Evolutionary conservation across 2,113 vertebrate species (phyloP).

Genomic region (Azemiops feae): DNA sequence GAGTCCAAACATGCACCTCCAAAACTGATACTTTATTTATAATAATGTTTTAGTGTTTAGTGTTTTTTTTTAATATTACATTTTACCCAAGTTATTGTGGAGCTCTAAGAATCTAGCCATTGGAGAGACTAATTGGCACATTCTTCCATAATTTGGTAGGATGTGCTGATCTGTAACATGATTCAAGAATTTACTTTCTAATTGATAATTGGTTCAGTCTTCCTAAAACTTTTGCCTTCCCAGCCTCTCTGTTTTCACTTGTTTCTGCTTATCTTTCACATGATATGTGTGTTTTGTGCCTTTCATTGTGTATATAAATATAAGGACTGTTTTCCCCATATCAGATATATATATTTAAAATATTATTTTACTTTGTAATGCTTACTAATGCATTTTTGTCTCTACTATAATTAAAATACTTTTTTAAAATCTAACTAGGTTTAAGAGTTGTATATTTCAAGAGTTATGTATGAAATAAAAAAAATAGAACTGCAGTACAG

Average conservation of each 20-base stretch:
- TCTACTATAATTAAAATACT: neutral
- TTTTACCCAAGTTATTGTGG: neutral
- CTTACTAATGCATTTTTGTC: conserved; percentile 41
- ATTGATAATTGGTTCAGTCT: conserved; percentile 45
- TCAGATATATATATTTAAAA: conserved; percentile 14
- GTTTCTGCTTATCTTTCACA: conserved; percentile 33
- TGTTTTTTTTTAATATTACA: neutral
- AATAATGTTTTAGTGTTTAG: neutral
- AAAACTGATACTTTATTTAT: conserved; percentile 16
- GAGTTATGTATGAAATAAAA: neutral
- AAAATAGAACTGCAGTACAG: rapidly evolving
- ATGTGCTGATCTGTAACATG: conserved; percentile 54
- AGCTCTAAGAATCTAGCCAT: conserved; percentile 14
- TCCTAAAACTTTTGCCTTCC: conserved; percentile 34
- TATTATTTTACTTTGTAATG: conserved; percentile 33
- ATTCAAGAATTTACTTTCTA: conserved; percentile 57
- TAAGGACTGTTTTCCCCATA: neutral
- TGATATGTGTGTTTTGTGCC: conserved; percentile 28
- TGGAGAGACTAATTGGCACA: conserved; percentile 58
- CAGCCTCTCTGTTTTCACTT: conserved; percentile 29
- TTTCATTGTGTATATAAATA: conserved; percentile 40
- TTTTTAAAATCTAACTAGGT: conserved; percentile 29
- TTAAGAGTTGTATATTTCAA: conserved; percentile 14
- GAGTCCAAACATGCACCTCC: conserved; percentile 33
- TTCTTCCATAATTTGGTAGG: conserved; percentile 58